These are phyloP conservation scores for Pomatorhinus ruficollis DNA, from an alignment of 2,113 vertebrate genomes.

Conservation along the genomic window DNA sequence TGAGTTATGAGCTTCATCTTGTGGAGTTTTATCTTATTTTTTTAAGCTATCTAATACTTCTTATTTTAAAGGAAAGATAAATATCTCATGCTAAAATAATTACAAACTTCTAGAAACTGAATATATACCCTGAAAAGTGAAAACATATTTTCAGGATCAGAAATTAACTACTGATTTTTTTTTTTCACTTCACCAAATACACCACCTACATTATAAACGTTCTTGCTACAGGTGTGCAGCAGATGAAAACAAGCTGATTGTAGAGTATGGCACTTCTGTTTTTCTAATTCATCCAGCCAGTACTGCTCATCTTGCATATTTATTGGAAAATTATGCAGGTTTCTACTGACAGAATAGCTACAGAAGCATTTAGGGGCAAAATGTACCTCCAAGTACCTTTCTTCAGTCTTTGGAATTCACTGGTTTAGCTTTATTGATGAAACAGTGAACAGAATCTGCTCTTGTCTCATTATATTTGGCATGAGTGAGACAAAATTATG, in stretches of 20 bases:
- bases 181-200: neutral
- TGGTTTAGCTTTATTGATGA: neutral
- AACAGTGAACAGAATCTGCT: neutral
- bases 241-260: neutral
- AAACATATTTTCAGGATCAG: neutral
- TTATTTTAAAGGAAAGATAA: neutral
- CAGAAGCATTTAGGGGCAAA: neutral
- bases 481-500: neutral
- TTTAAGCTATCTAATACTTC: neutral
- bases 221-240: neutral
- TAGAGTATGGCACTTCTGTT: neutral
- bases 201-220: neutral
- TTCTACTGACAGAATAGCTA: neutral
- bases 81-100: neutral
- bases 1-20: neutral
- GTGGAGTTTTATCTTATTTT: neutral
- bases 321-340: slow-evolving; percentile 2
- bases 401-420: neutral
- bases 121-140: neutral
- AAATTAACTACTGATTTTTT: neutral
- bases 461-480: neutral
- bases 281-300: neutral
- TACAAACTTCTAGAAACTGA: neutral
- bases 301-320: neutral
- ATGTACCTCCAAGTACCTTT: neutral